Percentiles rank a stretch among this genome's conserved stretches.
Conservation (phyloP, 2,888 invertebrate species). For the Fabriciana adippe region DNA sequence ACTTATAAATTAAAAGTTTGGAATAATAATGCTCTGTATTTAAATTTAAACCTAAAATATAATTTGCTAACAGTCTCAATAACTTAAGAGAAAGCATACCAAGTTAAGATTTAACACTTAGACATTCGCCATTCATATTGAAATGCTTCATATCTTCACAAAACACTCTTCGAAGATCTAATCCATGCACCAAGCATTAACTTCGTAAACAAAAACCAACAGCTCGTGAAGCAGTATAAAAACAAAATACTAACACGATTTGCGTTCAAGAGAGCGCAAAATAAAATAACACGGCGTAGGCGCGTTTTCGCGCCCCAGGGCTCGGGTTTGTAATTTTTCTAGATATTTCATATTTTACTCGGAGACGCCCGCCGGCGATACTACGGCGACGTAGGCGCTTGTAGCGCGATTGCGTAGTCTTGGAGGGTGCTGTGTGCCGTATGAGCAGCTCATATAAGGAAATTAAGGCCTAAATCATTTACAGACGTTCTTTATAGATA, state of each 20-base stretch:
- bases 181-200: slow-evolving; percentile 43
- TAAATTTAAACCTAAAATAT: not conserved
- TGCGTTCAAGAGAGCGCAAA: slow-evolving; percentile 76
- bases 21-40: too few species aligned
- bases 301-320: slow-evolving; percentile 71
- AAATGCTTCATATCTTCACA: slow-evolving; percentile 29
- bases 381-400: slow-evolving; percentile 64
- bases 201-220: slow-evolving; percentile 50
- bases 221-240: slow-evolving; percentile 62
- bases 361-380: slow-evolving; percentile 66
- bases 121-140: slow-evolving; percentile 19
- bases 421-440: slow-evolving; percentile 35
- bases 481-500: not conserved
- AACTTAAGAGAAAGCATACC: slow-evolving; percentile 12
- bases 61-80: not conserved
- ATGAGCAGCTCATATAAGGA: slow-evolving; percentile 27
- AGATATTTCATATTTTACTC: slow-evolving; percentile 74
- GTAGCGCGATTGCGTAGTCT: slow-evolving; percentile 60
- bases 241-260: slow-evolving; percentile 59
- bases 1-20: too few species aligned
- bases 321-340: slow-evolving; percentile 72
- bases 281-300: slow-evolving; percentile 78
- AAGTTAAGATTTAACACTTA: slow-evolving; percentile 8
- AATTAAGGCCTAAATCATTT: slow-evolving; percentile 24
- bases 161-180: slow-evolving; percentile 40